Percentiles rank a stretch among this genome's conserved stretches.
phyloP scores from a whole-genome alignment of 2,797 vertebrate genomes.

The Coendou prehensilis region DNA sequence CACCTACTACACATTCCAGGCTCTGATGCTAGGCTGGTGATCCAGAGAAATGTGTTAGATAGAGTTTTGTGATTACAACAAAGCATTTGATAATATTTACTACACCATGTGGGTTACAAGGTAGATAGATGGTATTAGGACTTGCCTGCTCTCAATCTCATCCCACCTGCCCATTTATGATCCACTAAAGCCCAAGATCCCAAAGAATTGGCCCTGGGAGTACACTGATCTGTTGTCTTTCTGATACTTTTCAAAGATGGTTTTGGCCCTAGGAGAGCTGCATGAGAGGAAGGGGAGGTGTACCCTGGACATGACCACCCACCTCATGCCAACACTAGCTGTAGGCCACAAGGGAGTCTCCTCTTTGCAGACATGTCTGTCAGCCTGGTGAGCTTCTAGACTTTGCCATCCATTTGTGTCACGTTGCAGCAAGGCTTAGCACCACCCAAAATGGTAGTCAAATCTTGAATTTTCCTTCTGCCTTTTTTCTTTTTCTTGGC shows the following conservation, averaged over 20 bases:
- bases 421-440: neutral
- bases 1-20: too few relatives aligned
- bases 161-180: neutral
- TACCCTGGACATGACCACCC: fast-evolving
- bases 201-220: neutral
- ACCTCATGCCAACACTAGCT: neutral
- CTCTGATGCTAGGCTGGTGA: neutral
- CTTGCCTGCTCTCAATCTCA: neutral
- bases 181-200: neutral
- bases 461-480: neutral
- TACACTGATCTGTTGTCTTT: neutral
- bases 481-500: neutral
- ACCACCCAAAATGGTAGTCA: neutral
- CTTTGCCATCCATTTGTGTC: neutral
- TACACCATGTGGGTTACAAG: neutral
- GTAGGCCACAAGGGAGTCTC: neutral
- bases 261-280: neutral
- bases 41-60: neutral
- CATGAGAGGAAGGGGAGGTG: neutral
- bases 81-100: neutral
- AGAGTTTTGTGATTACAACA: neutral
- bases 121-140: neutral
- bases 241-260: neutral
- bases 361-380: neutral
- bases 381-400: neutral